Base-by-base conservation (phyloP, 2,888 invertebrate genomes). In the Cartodere bifasciata region DNA sequence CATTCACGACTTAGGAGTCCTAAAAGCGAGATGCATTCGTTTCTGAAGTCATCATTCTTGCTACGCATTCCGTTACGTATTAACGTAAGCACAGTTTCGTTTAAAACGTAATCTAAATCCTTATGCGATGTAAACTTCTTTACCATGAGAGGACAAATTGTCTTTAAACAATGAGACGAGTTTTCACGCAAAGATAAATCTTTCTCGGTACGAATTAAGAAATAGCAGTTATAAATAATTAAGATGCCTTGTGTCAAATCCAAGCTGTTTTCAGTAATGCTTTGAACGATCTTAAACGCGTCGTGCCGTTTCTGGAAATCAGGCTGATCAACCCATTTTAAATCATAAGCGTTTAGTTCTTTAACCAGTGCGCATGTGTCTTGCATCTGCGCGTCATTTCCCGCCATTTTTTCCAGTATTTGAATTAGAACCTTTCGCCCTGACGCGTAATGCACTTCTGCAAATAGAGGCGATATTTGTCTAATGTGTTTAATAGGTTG, bases 291-390 rank as follows among this genome's bases (percentile, higher is more conserved):
- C 45, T 72, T 75, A 45, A 87, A 86, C 0, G 83, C 83, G 31
- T 79, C 74, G 13, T 92, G 64, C 44, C 95, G 69, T 44, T 68
- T 68, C 37, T 83, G 76, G 47, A 84, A 91, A 60, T 95, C 90
- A 0, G 94, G 91, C 52, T 95, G 92, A 46, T 94, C 92, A n/a
- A 94, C 69, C 75, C 84, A 84, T 39, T 78, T 73, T 24, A 70
- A 68, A 58, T 94, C 84, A 68, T 77, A 91, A 0, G 92, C 78
- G 59, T 95, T 95, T 45, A 94, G 67, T 54, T 81, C 72, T 4
- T 55, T 52, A 2, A 83, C 58, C 9, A 81, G 49, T 9, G 64
- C 55, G 0, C 70, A 64, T 31, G 70, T 64, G 31, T 66, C 62
- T 24, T 35, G 42, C 3, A 51, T 41, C 23, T 46, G 36, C 9